Evolutionary conservation across 2,888 invertebrate genomes (phyloP), one percentile per base, ranked within the genome.

Genomic region (Meiosimyza decipiens): DNA sequence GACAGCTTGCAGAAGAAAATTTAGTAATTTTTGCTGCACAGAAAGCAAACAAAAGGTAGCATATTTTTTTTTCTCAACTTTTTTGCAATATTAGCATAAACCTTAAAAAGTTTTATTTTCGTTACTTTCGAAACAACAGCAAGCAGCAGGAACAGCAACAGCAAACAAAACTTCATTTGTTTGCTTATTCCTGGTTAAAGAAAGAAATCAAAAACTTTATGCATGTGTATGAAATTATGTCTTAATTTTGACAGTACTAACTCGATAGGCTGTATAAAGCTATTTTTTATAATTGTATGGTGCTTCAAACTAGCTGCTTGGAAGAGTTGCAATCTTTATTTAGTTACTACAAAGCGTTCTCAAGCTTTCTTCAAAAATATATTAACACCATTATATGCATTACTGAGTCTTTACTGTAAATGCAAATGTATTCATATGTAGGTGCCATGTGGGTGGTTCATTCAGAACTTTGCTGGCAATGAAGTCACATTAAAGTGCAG

Each of bases 371-470:
- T 72, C 40, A 59, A 50, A 69, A 73, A 63, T 65, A 70, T 73
- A 67, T 64, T 60, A 75, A 74, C 73, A 28, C 0, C 28, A 4
- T 73, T 65, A 73, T 76, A 16, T 65, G 28, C 28, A 60, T 59
- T 60, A 52, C 62, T 62, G 62, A 63, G 5, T 40, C 63, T 28
- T 63, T 71, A 73, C 66, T 69, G 65, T 22, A 40, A 62, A 57
- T 57, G 50, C 50, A n/a, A 51, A 57, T 49, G 62, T 64, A 28
- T 49, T 47, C 63, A n/a, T 52, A 71, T 16, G 52, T 51, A 49
- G 49, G 40, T 40, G 40, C 40, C 40, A 40, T 40, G 40, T 40
- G 40, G 40, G 40, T 40, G 40, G 40, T 9, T 6, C 9, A 40
- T 9, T 40, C 40, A 9, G 9, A 40, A 40, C 1, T 40, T 40